phyloP scores from a whole-genome alignment of 2,113 vertebrate species.

The Gobius niger region DNA sequence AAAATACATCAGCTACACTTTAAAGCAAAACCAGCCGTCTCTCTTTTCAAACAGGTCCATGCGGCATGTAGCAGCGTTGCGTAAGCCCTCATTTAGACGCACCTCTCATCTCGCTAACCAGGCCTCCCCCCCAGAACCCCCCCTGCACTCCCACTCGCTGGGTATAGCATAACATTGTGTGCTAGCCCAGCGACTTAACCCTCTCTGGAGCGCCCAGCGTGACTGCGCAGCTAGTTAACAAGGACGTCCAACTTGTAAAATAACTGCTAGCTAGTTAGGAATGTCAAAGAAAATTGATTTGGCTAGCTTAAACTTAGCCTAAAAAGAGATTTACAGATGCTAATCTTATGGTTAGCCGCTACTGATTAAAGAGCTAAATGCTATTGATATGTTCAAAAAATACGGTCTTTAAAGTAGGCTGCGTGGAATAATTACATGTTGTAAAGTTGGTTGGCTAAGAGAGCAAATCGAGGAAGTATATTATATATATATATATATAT shows the following conservation, averaged over 20 bases:
- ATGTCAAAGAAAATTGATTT: neutral
- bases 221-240: conserved; percentile 59
- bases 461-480: too few relatives aligned
- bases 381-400: too few relatives aligned
- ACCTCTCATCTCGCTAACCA: conserved; percentile 2
- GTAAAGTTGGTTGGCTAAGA: too few relatives aligned
- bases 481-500: too few relatives aligned
- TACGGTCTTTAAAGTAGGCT: too few relatives aligned
- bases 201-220: conserved; percentile 30
- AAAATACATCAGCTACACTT: neutral
- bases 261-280: conserved; percentile 48
- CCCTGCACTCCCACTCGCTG: neutral
- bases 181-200: conserved; percentile 48
- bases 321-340: too few relatives aligned
- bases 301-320: too few relatives aligned
- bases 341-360: too few relatives aligned
- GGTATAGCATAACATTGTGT: conserved; percentile 46
- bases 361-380: too few relatives aligned
- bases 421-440: too few relatives aligned
- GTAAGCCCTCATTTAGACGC: conserved; percentile 8
- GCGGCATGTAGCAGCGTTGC: conserved; percentile 15
- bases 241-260: conserved; percentile 68
- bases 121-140: neutral
- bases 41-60: conserved; percentile 5
- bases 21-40: neutral